Base-by-base conservation (phyloP, 2,113 vertebrate genomes). In the Dipodomys ordii region DNA sequence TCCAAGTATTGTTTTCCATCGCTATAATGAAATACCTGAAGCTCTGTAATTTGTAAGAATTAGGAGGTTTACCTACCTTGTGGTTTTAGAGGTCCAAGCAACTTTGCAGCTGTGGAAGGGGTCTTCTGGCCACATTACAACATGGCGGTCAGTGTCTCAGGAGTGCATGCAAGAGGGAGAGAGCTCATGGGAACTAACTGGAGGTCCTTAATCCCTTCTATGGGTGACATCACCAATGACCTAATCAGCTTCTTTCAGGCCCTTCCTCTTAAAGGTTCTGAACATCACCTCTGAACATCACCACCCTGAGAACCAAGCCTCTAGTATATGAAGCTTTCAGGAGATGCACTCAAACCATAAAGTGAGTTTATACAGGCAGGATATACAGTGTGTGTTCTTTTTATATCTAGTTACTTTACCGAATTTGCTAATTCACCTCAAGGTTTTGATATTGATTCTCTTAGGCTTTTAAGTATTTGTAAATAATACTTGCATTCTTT, bases 351-450 rank as follows among this genome's bases (percentile, higher is more conserved):
- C 76, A 72, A 60, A 7, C 35, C 18, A 2, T 6, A 11, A 13
- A 15, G 53, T 57, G 53, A 57, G 15, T 57, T 57, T 57, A 57
- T 57, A 13, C 53, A 57, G 11, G 15, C 53, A 57, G 53, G 53
- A 57, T 57, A 16, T 57, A 57, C 60, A 7, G 23, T 64, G 22
- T 22, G 62, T 64, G 74, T 32, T 39, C 20, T 39, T 32, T 30
- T 86, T 46, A 3, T 46, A 39, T 71, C 28, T 93, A 35, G 28
- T 44, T 12, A 85, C 53, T 77, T 95, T 35, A 80, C 10, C 62
- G 7, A 90, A 88, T 88, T 73, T 28, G 88, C 53, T 92, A 65
- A 46, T 69, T 71, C 65, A 32, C 49, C 62, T 60, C 79, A 44
- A 88, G 44, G 11, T 35, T 77, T 73, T 77, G 65, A 22, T 35